Percentiles rank a stretch among this genome's conserved stretches.
These are phyloP conservation scores for Catonia carolina DNA, from an alignment of 2,888 invertebrate genomes.

Conservation along the genomic window DNA sequence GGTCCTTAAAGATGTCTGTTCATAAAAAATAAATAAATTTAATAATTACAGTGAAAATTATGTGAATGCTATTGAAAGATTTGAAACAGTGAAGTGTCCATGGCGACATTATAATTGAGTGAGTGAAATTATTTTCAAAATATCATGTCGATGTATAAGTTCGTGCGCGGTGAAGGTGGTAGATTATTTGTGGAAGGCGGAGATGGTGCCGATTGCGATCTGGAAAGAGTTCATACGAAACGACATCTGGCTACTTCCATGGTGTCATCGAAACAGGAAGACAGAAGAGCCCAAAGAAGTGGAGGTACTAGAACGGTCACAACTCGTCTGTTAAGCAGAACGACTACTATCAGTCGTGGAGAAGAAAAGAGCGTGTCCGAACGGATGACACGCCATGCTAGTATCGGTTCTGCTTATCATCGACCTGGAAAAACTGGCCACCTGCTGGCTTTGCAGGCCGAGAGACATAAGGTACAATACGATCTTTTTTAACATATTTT, in stretches of 20 bases:
- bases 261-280: conserved; percentile 23
- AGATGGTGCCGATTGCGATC: conserved; percentile 47
- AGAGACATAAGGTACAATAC: conserved; percentile 65
- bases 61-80: too few relatives aligned
- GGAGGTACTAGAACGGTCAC: conserved; percentile 71
- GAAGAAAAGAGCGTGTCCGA: conserved; percentile 71
- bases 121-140: too few relatives aligned
- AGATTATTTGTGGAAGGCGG: conserved; percentile 71
- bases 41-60: too few relatives aligned
- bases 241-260: conserved; percentile 78
- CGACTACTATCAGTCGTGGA: conserved; percentile 79
- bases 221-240: conserved; percentile 75
- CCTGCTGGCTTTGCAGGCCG: conserved; percentile 50
- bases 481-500: too few relatives aligned
- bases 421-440: conserved; percentile 18
- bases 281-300: conserved; percentile 11
- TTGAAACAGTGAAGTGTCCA: too few relatives aligned
- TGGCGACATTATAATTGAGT: too few relatives aligned
- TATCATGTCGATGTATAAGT: conserved; percentile 29
- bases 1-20: too few relatives aligned
- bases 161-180: conserved; percentile 25
- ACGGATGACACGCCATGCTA: conserved; percentile 53
- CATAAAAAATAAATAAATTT: too few relatives aligned
- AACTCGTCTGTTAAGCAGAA: conserved; percentile 78
- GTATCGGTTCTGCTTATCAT: conserved; percentile 42